Percentiles rank a stretch among this genome's conserved stretches.
Evolutionary conservation across 2,113 vertebrate genomes (phyloP).

Genomic region (Nibea albiflora): DNA sequence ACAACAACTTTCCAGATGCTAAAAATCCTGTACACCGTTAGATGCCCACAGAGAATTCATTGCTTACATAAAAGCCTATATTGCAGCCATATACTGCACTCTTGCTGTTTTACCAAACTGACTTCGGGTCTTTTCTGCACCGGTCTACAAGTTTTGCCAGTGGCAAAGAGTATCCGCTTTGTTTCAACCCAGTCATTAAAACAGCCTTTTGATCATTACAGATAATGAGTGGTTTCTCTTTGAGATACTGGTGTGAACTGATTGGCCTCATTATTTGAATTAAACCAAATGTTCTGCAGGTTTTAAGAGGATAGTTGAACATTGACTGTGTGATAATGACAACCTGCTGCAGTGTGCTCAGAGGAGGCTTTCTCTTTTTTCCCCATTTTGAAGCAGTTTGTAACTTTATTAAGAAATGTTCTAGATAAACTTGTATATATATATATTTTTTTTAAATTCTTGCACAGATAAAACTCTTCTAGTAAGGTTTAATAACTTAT

Average conservation of each 20-base stretch:
- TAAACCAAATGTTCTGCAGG: conserved; percentile 57
- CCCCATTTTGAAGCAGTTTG: not conserved
- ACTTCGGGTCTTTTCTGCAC: not conserved
- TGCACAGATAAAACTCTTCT: not conserved
- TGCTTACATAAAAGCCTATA: not conserved
- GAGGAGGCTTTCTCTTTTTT: conserved; percentile 31
- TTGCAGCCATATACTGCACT: not conserved
- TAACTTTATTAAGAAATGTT: not conserved
- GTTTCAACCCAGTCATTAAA: conserved; percentile 48
- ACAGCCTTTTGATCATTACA: conserved; percentile 59
- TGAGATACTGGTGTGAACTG: conserved; percentile 50
- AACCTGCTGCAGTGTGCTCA: conserved; percentile 34
- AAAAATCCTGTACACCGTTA: not conserved
- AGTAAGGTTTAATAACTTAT: not conserved
- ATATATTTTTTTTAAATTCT: not conserved
- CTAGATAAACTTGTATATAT: not conserved
- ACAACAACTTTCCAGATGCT: not conserved
- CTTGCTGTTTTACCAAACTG: conserved; percentile 1
- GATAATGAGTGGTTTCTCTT: conserved; percentile 48
- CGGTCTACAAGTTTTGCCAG: conserved; percentile 14
- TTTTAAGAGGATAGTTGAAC: conserved; percentile 50
- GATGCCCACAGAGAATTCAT: not conserved
- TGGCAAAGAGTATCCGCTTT: conserved; percentile 31
- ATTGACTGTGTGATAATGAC: conserved; percentile 59
- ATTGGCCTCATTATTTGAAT: conserved; percentile 69